Evolutionary conservation across 2,888 invertebrate species (phyloP).

Genomic region (Agrenia bidenticulata): DNA sequence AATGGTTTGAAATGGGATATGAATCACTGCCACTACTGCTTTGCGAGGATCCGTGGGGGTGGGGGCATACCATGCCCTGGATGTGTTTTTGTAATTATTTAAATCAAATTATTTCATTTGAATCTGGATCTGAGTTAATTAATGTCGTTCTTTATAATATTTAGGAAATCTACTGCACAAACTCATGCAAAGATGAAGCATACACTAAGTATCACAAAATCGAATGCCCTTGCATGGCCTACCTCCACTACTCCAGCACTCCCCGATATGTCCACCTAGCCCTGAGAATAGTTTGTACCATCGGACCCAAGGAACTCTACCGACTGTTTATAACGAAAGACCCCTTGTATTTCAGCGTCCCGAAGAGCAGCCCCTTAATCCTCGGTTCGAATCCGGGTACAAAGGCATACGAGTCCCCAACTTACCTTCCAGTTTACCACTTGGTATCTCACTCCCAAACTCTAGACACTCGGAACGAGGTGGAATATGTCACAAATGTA

Average conservation of each 20-base stretch:
- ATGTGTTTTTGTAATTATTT: slow-evolving; percentile 46
- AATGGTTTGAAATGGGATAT: slow-evolving; percentile 43
- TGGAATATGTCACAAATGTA: slow-evolving; percentile 43
- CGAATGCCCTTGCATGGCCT: slow-evolving; percentile 44
- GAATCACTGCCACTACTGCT: slow-evolving; percentile 45
- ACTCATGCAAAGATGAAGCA: slow-evolving; percentile 35
- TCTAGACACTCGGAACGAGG: slow-evolving; percentile 1
- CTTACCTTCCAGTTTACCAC: slow-evolving; percentile 43
- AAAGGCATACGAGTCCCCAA: slow-evolving; percentile 32
- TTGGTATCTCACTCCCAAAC: slow-evolving; percentile 36
- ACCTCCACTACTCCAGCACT: slow-evolving; percentile 42
- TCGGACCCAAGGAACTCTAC: slow-evolving; percentile 41
- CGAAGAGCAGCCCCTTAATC: neutral
- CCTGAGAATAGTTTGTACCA: slow-evolving; percentile 40
- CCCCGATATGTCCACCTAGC: slow-evolving; percentile 47
- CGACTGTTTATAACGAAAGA: slow-evolving; percentile 33
- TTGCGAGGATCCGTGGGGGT: slow-evolving; percentile 34
- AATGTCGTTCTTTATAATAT: neutral
- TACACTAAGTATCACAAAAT: slow-evolving; percentile 38
- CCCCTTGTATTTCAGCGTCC: slow-evolving; percentile 20
- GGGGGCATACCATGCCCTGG: slow-evolving; percentile 40
- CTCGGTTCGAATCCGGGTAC: slow-evolving; percentile 30
- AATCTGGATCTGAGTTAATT: neutral
- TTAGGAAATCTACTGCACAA: slow-evolving; percentile 45
- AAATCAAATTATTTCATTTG: neutral